Base-by-base conservation (phyloP, 2,113 vertebrate genomes). In the Lethenteron camtschaticum region DNA sequence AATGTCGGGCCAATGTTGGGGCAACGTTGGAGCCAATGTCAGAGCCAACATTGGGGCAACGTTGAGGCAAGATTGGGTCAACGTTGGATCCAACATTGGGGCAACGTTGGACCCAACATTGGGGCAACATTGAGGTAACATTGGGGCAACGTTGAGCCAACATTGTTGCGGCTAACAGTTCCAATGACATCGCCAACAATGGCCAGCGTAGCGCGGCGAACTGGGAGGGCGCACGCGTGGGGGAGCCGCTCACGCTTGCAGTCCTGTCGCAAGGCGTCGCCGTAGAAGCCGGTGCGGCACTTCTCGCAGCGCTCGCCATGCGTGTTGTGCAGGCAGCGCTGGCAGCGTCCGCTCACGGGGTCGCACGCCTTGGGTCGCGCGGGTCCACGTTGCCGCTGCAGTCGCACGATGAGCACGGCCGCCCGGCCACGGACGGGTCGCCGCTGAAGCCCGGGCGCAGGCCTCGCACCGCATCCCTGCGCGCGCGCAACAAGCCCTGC, bases 381-480 rank as follows among this genome's bases (percentile, higher is more conserved):
- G 81, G 3, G 0, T 85, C 81, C 0, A 86, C 86, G 79, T 94
- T 92, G 70, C 81, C 79, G 68, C 81, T 88, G 78, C 86, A 95
- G 66, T 84, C 78, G 71, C 87, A 90, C 1, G 82, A 84, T 3
- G 76, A 73, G 73, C 85, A 89, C 9, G 56, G 75, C 0, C 84
- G 84, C 0, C 81, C 77, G 1, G 76, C 73, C 11, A 69, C 75
- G 72, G 81, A 79, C 0, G 85, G 83, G 6, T 70, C 73, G 16
- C 87, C 88, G 0, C 85, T 87, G 76, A 85, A 86, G 71, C 85
- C 85, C 0, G 86, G 80, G 82, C 82, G 55, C 85, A 92, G 68
- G 4, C 76, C 73, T 88, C 81, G n/a, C 88, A 92, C 72, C 80
- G 81, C 2, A 79, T 70, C 10, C 87, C 86, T 90, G 55, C 0